phyloP scores from a whole-genome alignment of 2,888 invertebrate genomes.

The Scaptomyza reducta region DNA sequence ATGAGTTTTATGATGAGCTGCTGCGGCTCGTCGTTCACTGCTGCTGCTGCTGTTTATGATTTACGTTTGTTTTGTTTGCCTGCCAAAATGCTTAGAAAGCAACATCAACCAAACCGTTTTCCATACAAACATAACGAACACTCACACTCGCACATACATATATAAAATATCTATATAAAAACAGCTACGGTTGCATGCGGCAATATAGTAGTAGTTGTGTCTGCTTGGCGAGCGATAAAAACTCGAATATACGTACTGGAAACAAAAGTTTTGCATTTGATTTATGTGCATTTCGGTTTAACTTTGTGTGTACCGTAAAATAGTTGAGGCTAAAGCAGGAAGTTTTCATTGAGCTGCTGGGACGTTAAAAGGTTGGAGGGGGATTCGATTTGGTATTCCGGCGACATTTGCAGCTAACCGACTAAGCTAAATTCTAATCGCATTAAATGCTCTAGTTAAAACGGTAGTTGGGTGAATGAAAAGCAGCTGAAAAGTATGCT shows the following conservation, averaged over 20 bases:
- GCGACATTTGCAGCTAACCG: slow-evolving; percentile 33
- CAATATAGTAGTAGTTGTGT: slow-evolving; percentile 31
- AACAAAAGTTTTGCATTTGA: slow-evolving; percentile 75
- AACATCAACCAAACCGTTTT: slow-evolving; percentile 67
- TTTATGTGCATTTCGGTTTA: slow-evolving; percentile 74
- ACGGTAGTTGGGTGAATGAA: neutral
- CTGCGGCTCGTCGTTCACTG: slow-evolving; percentile 56
- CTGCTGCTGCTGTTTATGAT: slow-evolving; percentile 63
- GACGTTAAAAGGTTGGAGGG: neutral
- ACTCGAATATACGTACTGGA: slow-evolving; percentile 58
- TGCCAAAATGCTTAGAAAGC: slow-evolving; percentile 71
- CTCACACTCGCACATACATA: slow-evolving; percentile 1
- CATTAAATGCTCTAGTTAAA: slow-evolving; percentile 67
- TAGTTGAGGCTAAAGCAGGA: slow-evolving; percentile 54
- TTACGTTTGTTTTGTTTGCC: slow-evolving; percentile 77
- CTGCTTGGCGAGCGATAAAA: slow-evolving; percentile 66
- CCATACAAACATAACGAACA: slow-evolving; percentile 15
- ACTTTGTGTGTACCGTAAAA: slow-evolving; percentile 72
- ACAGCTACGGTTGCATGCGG: slow-evolving; percentile 30
- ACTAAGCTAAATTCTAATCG: slow-evolving; percentile 64
- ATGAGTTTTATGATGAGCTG: slow-evolving; percentile 78
- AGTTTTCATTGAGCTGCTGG: slow-evolving; percentile 2
- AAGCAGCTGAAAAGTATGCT: slow-evolving; percentile 16
- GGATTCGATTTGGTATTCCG: neutral
- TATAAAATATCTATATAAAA: neutral